phyloP scores from a whole-genome alignment of 2,113 vertebrate genomes.

The Rattus rattus region DNA sequence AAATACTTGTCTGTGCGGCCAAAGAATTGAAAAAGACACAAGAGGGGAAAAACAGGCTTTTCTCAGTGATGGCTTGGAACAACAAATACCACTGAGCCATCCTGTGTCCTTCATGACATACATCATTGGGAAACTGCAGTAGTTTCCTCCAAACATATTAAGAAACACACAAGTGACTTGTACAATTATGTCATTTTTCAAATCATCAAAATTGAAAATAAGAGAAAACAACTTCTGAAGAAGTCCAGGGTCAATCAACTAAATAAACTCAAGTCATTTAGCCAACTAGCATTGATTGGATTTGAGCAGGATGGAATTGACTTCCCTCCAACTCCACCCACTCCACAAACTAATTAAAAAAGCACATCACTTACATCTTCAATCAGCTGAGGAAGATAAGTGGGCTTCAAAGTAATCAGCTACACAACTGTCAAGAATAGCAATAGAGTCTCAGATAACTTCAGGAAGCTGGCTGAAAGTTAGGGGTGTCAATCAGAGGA shows the following conservation, averaged over 20 bases:
- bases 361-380: slow-evolving; percentile 79
- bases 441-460: slow-evolving; percentile 60
- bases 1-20: slow-evolving; percentile 40
- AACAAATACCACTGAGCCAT: not conserved
- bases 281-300: slow-evolving; percentile 83
- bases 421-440: slow-evolving; percentile 66
- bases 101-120: not conserved
- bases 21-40: slow-evolving; percentile 46
- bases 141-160: slow-evolving; percentile 74
- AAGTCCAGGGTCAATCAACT: slow-evolving; percentile 83
- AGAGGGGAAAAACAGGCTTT: not conserved
- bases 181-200: slow-evolving; percentile 80
- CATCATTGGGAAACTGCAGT: not conserved
- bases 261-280: slow-evolving; percentile 84
- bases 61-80: slow-evolving; percentile 25
- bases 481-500: slow-evolving; percentile 25
- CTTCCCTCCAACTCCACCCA: slow-evolving; percentile 84
- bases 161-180: slow-evolving; percentile 73
- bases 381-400: slow-evolving; percentile 82
- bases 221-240: slow-evolving; percentile 81
- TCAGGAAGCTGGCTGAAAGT: slow-evolving; percentile 56
- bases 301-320: slow-evolving; percentile 82
- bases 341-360: slow-evolving; percentile 85
- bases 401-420: slow-evolving; percentile 76
- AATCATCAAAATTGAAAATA: slow-evolving; percentile 82